Base-by-base conservation (phyloP, 2,113 vertebrate species). In the Menura novaehollandiae region DNA sequence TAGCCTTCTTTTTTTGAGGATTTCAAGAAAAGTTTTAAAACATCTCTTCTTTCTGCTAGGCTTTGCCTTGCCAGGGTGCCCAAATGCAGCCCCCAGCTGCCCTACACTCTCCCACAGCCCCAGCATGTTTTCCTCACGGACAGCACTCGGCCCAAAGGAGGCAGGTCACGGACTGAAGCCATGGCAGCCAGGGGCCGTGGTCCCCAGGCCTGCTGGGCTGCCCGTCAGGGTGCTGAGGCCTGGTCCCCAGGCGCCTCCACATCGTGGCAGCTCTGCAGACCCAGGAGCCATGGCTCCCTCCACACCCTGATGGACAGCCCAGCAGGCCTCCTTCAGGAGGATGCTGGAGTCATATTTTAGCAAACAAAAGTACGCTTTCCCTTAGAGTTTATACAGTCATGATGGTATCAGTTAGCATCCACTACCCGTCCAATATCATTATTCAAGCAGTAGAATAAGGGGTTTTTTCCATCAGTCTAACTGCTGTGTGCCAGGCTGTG, bases 161-260 rank as follows among this genome's bases (percentile, higher is more conserved):
- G n/a, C 13, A 43, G 27, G 73, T 27, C 14, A 6, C 7, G 8
- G 10, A 18, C 2, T 15, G 18, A 37, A 44, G 24, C 44, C 5
- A 1, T 4, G 28, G 24, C 20, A 27, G n/a, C 53, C 56, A 10
- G 22, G 20, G n/a, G 9, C 44, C 14, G 2, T 0, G 13, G 39
- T 37, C 35, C n/a, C n/a, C n/a, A n/a, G n/a, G n/a, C n/a, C n/a
- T n/a, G n/a, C n/a, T n/a, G n/a, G n/a, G n/a, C n/a, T n/a, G n/a
- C n/a, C n/a, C n/a, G n/a, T n/a, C n/a, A n/a, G n/a, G n/a, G n/a
- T n/a, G n/a, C n/a, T n/a, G n/a, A n/a, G n/a, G n/a, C n/a, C n/a
- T n/a, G n/a, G n/a, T n/a, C n/a, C n/a, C n/a, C n/a, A n/a, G n/a
- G n/a, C n/a, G n/a, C n/a, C n/a, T n/a, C 44, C 44, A 46, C 44